Evolutionary conservation across 2,888 invertebrate species (phyloP), one percentile per base, ranked within the genome.

Genomic region (Clunio marinus): DNA sequence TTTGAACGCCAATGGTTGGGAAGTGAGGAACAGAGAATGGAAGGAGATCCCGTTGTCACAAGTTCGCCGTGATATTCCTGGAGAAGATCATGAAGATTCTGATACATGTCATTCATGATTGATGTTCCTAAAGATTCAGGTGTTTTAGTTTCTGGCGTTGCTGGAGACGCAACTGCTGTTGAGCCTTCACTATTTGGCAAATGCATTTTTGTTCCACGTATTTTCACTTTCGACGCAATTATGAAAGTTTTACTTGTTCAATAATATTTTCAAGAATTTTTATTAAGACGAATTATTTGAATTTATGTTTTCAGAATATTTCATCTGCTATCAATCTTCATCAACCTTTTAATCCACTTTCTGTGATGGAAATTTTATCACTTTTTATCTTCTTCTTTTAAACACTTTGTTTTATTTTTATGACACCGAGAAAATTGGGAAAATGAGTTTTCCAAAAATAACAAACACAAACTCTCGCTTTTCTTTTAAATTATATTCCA

Each of bases 1-100:
- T 99, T 99, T 63, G 89, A 95, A 70, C 99, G 84, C 98, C 98
- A 99, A 77, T 99, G 99, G 0, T 86, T 86, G 1, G 99, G 99
- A 72, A 99, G 81, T 1, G 88, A 88, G 62, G 96, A 94, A 81
- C 98, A 99, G 70, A 97, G 83, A 72, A 99, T 91, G 71, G 95
- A 91, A 0, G 98, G 98, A 71, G 94, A 94, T 62, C 96, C 97
- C 27, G 98, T 98, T 77, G 89, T 88, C 73, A 95, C 90, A 75
- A 97, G 82, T 76, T 93, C 92, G n/a, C 95, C 95, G 75, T 94
- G 93, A 76, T 89, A 93, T 75, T 93, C 92, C 78, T 89, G 86
- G 72, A 91, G 84, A 75, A 88, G 87, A 74, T 91, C 90, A 76
- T 89, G 87, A 73, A 91, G 83, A 73, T 86, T 85, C 72, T 85